Percentiles rank a stretch among this genome's conserved stretches.
Evolutionary conservation across 2,888 invertebrate genomes (phyloP).

Genomic region (Boloria selene): DNA sequence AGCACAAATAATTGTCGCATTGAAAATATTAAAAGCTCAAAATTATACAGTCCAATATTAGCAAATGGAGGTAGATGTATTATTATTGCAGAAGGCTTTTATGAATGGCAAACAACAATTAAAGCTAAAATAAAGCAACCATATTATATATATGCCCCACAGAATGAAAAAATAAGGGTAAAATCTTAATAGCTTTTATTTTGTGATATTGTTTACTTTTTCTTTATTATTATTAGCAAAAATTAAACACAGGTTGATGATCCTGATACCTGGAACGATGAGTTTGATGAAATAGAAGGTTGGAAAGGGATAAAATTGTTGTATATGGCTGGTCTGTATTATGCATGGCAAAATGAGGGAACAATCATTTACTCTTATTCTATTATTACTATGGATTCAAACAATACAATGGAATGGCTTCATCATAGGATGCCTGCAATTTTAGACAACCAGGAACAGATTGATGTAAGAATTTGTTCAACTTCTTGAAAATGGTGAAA

Average conservation of each 20-base stretch:
- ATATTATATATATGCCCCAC: slow-evolving; percentile 87
- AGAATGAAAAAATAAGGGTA: slow-evolving; percentile 73
- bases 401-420: slow-evolving; percentile 85
- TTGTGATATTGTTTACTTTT: neutral
- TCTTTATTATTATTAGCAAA: neutral
- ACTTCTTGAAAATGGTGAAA: neutral
- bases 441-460: slow-evolving; percentile 85
- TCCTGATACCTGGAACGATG: slow-evolving; percentile 76
- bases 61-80: slow-evolving; percentile 88
- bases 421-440: slow-evolving; percentile 93
- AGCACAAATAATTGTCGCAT: slow-evolving; percentile 90
- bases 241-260: slow-evolving; percentile 72
- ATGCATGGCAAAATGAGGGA: slow-evolving; percentile 84
- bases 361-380: slow-evolving; percentile 87
- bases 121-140: slow-evolving; percentile 85
- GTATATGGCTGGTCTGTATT: slow-evolving; percentile 89
- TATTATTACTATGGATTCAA: slow-evolving; percentile 89
- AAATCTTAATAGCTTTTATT: neutral
- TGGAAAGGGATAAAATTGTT: slow-evolving; percentile 85
- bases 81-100: slow-evolving; percentile 90
- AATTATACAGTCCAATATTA: slow-evolving; percentile 86
- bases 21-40: slow-evolving; percentile 87
- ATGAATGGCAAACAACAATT: slow-evolving; percentile 89
- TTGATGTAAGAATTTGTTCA: slow-evolving; percentile 68
- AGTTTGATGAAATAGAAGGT: slow-evolving; percentile 76